These are phyloP conservation scores for Neodiprion virginianus DNA, from an alignment of 1,140 invertebrate species.

Conservation along the genomic window DNA sequence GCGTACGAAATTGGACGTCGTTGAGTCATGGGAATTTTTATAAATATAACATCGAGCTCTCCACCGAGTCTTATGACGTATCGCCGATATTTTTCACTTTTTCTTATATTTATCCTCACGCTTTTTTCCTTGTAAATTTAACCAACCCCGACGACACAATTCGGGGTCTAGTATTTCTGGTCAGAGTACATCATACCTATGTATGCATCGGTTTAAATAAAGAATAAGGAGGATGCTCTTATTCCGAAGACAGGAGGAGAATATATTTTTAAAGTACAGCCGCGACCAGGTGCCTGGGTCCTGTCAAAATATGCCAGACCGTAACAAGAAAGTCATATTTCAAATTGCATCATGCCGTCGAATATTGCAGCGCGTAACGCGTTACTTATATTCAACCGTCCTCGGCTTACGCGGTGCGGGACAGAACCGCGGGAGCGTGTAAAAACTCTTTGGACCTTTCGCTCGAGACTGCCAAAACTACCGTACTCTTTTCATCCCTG, in stretches of 20 bases:
- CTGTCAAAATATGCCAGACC: conserved; percentile 2
- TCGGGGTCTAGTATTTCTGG: too few species aligned
- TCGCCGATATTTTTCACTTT: too few species aligned
- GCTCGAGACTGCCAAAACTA: neutral
- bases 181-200: too few species aligned
- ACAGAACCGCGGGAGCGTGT: neutral
- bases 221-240: neutral
- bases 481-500: neutral
- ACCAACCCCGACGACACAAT: too few species aligned
- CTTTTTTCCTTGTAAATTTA: too few species aligned
- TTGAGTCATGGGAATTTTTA: too few species aligned
- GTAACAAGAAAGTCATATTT: conserved; percentile 6
- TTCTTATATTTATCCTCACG: too few species aligned
- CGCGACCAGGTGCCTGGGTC: neutral
- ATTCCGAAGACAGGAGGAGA: neutral
- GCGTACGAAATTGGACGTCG: too few species aligned
- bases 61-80: too few species aligned
- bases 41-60: too few species aligned
- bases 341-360: neutral
- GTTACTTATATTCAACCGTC: conserved; percentile 2
- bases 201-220: too few species aligned
- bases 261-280: neutral
- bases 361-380: neutral
- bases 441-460: conserved; percentile 7
- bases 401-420: too few species aligned